These are phyloP conservation scores for Nemotelus pantherinus DNA, from an alignment of 2,888 invertebrate genomes.

Conservation along the genomic window DNA sequence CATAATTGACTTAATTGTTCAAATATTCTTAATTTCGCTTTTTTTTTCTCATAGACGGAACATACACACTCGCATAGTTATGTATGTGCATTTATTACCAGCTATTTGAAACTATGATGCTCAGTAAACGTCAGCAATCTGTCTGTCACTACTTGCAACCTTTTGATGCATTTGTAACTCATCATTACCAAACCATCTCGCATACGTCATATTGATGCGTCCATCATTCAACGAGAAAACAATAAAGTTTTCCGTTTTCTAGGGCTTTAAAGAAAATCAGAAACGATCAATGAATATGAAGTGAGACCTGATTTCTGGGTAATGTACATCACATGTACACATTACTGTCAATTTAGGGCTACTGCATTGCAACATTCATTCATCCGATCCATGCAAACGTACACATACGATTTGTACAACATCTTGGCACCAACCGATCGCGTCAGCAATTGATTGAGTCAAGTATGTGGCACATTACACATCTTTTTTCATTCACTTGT, in stretches of 20 bases:
- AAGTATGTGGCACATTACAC: conserved; percentile 27
- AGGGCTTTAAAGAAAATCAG: conserved; percentile 20
- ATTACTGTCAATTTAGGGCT: background rate
- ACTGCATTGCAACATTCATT: conserved; percentile 9
- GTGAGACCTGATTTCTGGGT: conserved; percentile 33
- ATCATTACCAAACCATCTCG: conserved; percentile 2
- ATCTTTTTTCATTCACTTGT: conserved; percentile 13
- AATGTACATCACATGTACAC: conserved; percentile 17
- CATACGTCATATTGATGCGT: conserved; percentile 4
- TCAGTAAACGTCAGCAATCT: too few relatives aligned
- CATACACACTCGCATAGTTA: too few relatives aligned
- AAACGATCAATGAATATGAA: conserved; percentile 37
- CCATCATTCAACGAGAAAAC: conserved; percentile 22
- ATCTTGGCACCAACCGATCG: background rate
- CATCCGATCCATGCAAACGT: background rate
- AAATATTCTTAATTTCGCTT: too few relatives aligned
- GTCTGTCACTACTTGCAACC: too few relatives aligned
- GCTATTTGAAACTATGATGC: too few relatives aligned
- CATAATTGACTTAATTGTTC: too few relatives aligned
- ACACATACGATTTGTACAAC: background rate
- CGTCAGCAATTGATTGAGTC: conserved; percentile 21
- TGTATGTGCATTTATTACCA: too few relatives aligned
- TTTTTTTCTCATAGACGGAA: too few relatives aligned
- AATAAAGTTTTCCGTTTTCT: conserved; percentile 10
- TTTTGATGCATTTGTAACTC: conserved; percentile 2